These are phyloP conservation scores for Ochotona curzoniae DNA, from an alignment of 2,113 vertebrate genomes.

Conservation along the genomic window DNA sequence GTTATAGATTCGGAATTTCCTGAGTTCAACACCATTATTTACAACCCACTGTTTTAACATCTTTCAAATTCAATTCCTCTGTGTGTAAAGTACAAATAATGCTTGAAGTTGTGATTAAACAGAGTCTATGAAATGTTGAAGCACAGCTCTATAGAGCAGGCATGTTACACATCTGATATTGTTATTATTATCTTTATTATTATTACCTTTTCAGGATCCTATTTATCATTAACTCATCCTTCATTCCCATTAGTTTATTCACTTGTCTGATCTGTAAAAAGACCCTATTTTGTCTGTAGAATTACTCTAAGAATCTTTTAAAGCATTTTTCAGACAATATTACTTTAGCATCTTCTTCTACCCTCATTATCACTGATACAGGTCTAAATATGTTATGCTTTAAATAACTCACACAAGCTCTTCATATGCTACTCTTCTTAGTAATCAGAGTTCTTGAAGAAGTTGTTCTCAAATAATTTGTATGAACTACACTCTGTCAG, in stretches of 20 bases:
- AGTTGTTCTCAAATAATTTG: not conserved
- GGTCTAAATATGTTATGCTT: not conserved
- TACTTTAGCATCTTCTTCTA: not conserved
- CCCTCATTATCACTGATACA: not conserved
- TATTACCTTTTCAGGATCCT: not conserved
- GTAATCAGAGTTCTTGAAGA: not conserved
- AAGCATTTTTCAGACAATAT: not conserved
- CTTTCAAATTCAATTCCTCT: not conserved
- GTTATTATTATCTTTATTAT: not conserved
- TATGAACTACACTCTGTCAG: not conserved
- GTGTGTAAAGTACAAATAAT: no score
- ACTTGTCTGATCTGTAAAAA: not conserved
- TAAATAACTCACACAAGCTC: not conserved
- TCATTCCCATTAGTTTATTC: not conserved
- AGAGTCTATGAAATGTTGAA: not conserved
- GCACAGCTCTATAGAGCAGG: not conserved
- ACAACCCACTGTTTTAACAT: not conserved
- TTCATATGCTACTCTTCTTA: not conserved
- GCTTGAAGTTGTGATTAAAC: not conserved
- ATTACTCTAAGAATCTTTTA: not conserved
- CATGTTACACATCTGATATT: not conserved
- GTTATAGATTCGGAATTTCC: not conserved
- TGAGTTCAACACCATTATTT: not conserved
- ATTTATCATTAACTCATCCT: not conserved
- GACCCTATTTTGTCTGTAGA: no score